These are phyloP conservation scores for Percopsis omiscomaycus DNA, from an alignment of 2,797 vertebrate species.

Conservation along the genomic window DNA sequence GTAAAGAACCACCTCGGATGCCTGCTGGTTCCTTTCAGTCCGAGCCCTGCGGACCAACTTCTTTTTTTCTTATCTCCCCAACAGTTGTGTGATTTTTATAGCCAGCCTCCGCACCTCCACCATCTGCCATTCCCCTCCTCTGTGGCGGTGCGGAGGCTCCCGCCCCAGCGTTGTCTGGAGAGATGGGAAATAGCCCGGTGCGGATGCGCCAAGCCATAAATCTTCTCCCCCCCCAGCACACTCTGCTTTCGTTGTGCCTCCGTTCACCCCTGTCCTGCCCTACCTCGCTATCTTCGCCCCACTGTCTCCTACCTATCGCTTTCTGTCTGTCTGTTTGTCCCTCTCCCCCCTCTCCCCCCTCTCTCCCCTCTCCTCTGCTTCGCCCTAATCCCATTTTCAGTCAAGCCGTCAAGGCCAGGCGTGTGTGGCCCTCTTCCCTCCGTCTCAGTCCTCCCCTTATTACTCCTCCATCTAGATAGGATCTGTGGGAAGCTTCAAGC, in stretches of 20 bases:
- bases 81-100: conserved; percentile 47
- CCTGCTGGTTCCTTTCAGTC: conserved; percentile 11
- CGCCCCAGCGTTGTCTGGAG: conserved; percentile 32
- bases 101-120: conserved; percentile 45
- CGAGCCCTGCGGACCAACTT: conserved; percentile 23
- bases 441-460: conserved; percentile 49
- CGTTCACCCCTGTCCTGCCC: background rate
- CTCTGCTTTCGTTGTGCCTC: background rate
- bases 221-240: background rate
- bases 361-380: conserved; percentile 39
- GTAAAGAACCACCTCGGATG: background rate
- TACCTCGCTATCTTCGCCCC: background rate
- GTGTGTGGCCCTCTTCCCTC: conserved; percentile 52
- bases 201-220: background rate
- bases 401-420: conserved; percentile 50
- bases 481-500: conserved; percentile 50
- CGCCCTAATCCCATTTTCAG: conserved; percentile 14
- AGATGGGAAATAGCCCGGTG: conserved; percentile 24
- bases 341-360: background rate
- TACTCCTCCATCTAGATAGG: conserved; percentile 57
- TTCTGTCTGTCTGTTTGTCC: background rate
- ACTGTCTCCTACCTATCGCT: no score
- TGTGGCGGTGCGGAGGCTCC: conserved; percentile 24
- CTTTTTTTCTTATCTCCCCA: conserved; percentile 34
- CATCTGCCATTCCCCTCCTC: conserved; percentile 52